These are phyloP conservation scores for Loriculus beryllinus DNA, from an alignment of 2,797 vertebrate genomes.

Conservation along the genomic window DNA sequence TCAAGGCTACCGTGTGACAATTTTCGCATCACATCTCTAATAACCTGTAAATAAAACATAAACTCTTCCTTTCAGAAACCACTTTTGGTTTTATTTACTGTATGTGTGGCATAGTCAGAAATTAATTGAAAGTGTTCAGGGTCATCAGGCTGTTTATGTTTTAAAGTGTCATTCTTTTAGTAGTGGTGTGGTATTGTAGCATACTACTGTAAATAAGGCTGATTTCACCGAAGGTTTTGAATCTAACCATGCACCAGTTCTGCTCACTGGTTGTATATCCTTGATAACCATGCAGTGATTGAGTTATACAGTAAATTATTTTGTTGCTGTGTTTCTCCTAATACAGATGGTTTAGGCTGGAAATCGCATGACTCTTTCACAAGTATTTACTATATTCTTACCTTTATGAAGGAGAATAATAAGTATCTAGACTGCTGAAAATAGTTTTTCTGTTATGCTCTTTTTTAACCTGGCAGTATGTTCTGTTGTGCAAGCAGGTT, in stretches of 20 bases:
- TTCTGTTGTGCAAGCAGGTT: background rate
- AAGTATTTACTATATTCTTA: background rate
- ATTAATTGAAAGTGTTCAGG: background rate
- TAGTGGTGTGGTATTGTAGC: background rate
- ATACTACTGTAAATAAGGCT: background rate
- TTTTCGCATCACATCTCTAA: background rate
- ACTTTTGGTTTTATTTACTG: background rate
- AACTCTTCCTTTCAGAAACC: background rate
- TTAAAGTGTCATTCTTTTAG: background rate
- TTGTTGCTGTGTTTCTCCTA: background rate
- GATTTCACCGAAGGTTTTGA: background rate
- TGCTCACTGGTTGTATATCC: accelerated
- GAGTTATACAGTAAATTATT: background rate
- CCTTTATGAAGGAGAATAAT: background rate
- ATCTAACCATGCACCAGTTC: background rate
- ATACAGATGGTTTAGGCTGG: background rate
- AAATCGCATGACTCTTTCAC: background rate
- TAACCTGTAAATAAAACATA: background rate
- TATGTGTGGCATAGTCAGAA: background rate
- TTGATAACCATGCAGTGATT: background rate
- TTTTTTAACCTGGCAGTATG: background rate
- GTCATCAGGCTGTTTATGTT: background rate
- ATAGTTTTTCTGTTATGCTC: background rate
- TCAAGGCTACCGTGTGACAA: background rate
- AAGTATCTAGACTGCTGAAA: background rate